Conservation (phyloP, 2,797 vertebrate genomes). For the Alcedo quadribrachys region DNA sequence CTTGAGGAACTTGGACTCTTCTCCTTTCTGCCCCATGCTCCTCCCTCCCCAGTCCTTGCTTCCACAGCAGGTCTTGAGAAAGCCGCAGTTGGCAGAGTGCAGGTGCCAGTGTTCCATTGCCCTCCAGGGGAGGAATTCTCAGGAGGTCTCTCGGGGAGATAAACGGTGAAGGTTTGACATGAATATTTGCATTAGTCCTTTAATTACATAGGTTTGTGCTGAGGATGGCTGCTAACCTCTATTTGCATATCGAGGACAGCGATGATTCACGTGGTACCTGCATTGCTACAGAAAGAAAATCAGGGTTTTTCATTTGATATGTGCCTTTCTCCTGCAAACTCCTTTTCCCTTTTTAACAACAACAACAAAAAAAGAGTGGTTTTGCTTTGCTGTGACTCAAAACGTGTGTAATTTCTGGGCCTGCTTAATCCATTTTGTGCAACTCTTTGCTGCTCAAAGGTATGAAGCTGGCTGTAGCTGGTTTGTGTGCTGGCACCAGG, state of each 20-base stretch:
- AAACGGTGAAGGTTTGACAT: slow-evolving; percentile 37
- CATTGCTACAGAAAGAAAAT: slow-evolving; percentile 68
- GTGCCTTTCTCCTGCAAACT: background rate
- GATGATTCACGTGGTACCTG: slow-evolving; percentile 65
- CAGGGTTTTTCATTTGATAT: slow-evolving; percentile 32
- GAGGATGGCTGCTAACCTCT: slow-evolving; percentile 45
- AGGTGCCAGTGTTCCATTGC: background rate
- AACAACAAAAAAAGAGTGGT: background rate
- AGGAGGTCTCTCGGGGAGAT: background rate
- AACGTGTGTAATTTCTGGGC: slow-evolving; percentile 67
- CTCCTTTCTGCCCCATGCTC: background rate
- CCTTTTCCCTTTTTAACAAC: background rate
- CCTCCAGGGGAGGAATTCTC: background rate
- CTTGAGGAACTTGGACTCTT: slow-evolving; percentile 26
- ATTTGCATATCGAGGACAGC: slow-evolving; percentile 46
- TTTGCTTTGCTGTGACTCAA: slow-evolving; percentile 32
- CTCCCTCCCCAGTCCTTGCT: background rate
- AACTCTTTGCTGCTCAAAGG: background rate
- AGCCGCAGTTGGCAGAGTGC: background rate
- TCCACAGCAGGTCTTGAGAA: background rate
- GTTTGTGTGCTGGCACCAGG: slow-evolving; percentile 27
- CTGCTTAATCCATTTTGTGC: slow-evolving; percentile 36
- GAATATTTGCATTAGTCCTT: slow-evolving; percentile 13
- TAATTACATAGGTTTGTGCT: background rate
- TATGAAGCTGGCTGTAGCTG: slow-evolving; percentile 29